Evolutionary conservation across 2,888 invertebrate species (phyloP), one percentile per base, ranked within the genome.

Genomic region (Calameuta pallipes): DNA sequence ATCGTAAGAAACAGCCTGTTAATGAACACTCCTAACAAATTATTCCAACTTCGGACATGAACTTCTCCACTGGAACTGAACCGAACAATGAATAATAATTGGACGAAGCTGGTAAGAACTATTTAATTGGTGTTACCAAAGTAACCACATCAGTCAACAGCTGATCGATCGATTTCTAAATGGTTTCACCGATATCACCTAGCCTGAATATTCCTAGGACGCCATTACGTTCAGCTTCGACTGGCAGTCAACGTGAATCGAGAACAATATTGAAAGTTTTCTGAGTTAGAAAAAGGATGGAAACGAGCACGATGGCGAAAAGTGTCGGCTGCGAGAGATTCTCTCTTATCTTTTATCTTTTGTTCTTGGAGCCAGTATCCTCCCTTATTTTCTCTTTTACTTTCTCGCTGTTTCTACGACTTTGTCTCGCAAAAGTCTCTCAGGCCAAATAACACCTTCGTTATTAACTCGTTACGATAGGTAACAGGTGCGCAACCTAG

Each of bases 131-230:
- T 33, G 13, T 71, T 71, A 34, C 31, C 71, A 23, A 33, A 31
- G 71, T 71, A 71, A 33, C 71, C 33, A 9, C 71, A 34, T 12
- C 71, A 34, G 71, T 71, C 13, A 23, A 71, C 31, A n/a, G 13
- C 15, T 71, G 33, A 71, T 71, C 71, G 31, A 6, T 71, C 31
- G 71, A 71, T 71, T 71, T 71, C 71, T 71, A 71, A 71, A 71
- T 71, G 31, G 71, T 31, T 71, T 71, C 71, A 34, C 71, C 71
- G 15, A 23, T 56, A 56, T 56, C 56, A 6, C 9, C 6, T 6
- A 56, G 56, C 23, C 56, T 56, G 23, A 23, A 56, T 56, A 56
- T 6, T 9, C 23, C 56, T 56, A 23, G 23, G 56, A 56, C 56
- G 23, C 56, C 56, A 56, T 56, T 9, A 23, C 56, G 23, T 56